A percentile compares a stretch with the other conserved stretches of the same genome.
These are phyloP conservation scores for Adoxophyes honmai DNA, from an alignment of 1,140 invertebrate genomes.

Conservation along the genomic window DNA sequence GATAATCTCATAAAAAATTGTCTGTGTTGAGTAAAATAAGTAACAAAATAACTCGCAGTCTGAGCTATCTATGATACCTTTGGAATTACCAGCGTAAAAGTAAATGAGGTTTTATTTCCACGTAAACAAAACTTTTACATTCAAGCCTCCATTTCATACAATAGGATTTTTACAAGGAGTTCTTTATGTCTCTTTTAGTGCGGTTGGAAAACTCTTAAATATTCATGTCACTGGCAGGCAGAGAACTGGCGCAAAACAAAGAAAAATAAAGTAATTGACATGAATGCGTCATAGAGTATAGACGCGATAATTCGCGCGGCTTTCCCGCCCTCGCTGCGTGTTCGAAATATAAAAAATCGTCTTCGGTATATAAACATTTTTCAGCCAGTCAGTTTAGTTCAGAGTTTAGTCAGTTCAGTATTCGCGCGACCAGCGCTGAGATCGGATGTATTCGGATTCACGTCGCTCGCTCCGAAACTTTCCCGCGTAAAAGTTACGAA, in stretches of 20 bases:
- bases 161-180: too few relatives aligned
- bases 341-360: slow-evolving; percentile 10
- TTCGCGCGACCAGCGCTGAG: slow-evolving; percentile 5
- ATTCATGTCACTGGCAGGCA: not conserved
- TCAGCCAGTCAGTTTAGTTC: not conserved
- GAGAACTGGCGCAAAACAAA: not conserved
- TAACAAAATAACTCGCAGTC: too few relatives aligned
- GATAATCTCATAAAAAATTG: too few relatives aligned
- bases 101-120: too few relatives aligned
- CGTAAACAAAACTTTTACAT: too few relatives aligned
- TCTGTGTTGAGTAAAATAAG: too few relatives aligned
- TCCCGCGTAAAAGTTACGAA: slow-evolving; percentile 14
- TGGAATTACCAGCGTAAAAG: too few relatives aligned
- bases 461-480: slow-evolving; percentile 11
- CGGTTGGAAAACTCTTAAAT: not conserved
- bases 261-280: slow-evolving; percentile 1
- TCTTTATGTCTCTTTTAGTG: too few relatives aligned
- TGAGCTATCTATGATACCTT: too few relatives aligned
- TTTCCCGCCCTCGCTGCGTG: slow-evolving; percentile 12
- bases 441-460: not conserved
- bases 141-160: too few relatives aligned
- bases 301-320: not conserved
- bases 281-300: not conserved
- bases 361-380: slow-evolving; percentile 5
- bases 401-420: not conserved